Evolutionary conservation across 2,113 vertebrate genomes (phyloP).

Genomic region (Pluvialis apricaria): DNA sequence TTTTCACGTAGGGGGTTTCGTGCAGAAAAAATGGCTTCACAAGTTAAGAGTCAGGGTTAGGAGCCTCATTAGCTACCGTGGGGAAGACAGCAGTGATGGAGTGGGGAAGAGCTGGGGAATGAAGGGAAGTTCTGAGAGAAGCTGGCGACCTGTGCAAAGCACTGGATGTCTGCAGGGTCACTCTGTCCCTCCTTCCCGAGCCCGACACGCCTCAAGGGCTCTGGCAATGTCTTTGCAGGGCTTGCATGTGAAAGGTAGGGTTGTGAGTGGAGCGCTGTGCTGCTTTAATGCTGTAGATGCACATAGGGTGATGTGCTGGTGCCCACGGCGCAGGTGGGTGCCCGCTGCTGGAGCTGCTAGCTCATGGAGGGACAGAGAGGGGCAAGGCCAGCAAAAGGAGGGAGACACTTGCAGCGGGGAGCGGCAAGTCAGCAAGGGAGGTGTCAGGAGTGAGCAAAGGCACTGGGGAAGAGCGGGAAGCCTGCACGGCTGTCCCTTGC

Average conservation of each 20-base stretch:
- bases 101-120: neutral
- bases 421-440: neutral
- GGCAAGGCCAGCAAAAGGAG: neutral
- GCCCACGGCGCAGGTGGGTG: neutral
- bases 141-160: neutral
- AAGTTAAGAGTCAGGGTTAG: neutral
- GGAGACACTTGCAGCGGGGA: neutral
- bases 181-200: neutral
- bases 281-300: accelerated
- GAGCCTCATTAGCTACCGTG: neutral
- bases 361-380: neutral
- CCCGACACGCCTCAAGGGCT: neutral
- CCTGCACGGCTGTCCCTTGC: neutral
- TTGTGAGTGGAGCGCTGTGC: neutral
- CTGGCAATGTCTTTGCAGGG: neutral
- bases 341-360: neutral
- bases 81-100: neutral
- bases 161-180: neutral
- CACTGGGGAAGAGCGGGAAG: neutral
- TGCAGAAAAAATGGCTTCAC: neutral
- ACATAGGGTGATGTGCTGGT: neutral
- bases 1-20: neutral
- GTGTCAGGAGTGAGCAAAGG: neutral
- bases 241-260: neutral
- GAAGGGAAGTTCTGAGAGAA: neutral